A percentile compares a stretch with the other conserved stretches of the same genome.
These are phyloP conservation scores for Megaceryle torquata DNA, from an alignment of 2,113 vertebrate species.

Conservation along the genomic window DNA sequence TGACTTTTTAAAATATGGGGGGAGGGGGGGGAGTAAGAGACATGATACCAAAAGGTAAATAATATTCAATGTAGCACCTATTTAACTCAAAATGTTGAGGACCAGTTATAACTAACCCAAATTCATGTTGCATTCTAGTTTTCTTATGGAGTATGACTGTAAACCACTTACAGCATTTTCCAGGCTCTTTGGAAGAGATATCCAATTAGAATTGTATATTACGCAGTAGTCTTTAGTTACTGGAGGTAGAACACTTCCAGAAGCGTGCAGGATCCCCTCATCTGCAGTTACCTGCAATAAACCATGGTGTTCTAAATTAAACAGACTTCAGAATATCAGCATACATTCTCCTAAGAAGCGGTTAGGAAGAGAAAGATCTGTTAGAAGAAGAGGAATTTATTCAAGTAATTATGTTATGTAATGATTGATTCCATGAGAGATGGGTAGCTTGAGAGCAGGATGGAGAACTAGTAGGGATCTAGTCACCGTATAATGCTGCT, in stretches of 20 bases:
- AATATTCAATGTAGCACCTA: background rate
- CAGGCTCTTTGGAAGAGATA: conserved; percentile 74
- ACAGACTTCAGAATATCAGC: background rate
- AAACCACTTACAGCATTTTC: conserved; percentile 82
- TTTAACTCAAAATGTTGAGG: background rate
- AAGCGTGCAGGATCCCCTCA: conserved; percentile 84
- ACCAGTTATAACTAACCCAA: background rate
- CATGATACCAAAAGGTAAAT: background rate
- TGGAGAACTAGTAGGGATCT: background rate
- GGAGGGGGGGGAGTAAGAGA: rapidly evolving
- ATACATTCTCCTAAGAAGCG: background rate
- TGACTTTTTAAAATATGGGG: background rate
- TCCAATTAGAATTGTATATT: conserved; percentile 82
- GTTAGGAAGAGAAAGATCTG: background rate
- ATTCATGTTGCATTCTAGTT: background rate
- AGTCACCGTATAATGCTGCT: background rate
- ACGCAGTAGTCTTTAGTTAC: conserved; percentile 84
- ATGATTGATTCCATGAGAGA: background rate
- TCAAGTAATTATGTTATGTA: background rate
- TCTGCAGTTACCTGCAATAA: conserved; percentile 77
- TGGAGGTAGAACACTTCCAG: conserved; percentile 20
- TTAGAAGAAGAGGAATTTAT: background rate
- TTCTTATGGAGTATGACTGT: background rate
- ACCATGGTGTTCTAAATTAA: background rate
- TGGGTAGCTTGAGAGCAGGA: background rate